Evolutionary conservation across 1,140 invertebrate species (phyloP).

Genomic region (Pseudomyrmex gracilis): DNA sequence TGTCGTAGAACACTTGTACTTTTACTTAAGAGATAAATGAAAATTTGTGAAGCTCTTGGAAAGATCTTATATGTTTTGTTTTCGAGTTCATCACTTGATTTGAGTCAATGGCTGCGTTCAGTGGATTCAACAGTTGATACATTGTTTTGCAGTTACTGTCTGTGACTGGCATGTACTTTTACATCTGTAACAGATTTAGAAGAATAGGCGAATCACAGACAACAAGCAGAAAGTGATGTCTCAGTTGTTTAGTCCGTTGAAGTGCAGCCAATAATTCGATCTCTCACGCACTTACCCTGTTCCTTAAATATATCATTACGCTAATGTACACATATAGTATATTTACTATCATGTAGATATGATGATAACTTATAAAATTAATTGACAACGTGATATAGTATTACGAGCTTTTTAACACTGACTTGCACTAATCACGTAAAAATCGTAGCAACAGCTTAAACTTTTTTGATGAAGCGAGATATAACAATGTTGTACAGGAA

Average conservation of each 20-base stretch:
- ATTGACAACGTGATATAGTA: slow-evolving; percentile 73
- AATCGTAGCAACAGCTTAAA: background rate
- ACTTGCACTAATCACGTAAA: slow-evolving; percentile 42
- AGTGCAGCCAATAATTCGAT: slow-evolving; percentile 7
- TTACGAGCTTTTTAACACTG: slow-evolving; percentile 83
- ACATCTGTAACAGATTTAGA: too few relatives aligned
- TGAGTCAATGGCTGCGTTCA: background rate
- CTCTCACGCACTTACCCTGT: slow-evolving; percentile 67
- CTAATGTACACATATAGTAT: background rate
- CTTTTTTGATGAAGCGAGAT: background rate
- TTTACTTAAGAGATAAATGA: background rate
- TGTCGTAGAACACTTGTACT: background rate
- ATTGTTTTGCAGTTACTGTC: too few relatives aligned
- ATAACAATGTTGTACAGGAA: slow-evolving; percentile 65
- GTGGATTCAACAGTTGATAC: too few relatives aligned
- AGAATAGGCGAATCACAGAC: too few relatives aligned
- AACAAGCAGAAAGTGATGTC: too few relatives aligned
- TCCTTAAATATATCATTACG: background rate
- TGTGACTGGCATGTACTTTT: too few relatives aligned
- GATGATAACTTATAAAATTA: slow-evolving; percentile 70
- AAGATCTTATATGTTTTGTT: slow-evolving; percentile 15
- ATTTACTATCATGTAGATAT: slow-evolving; percentile 35
- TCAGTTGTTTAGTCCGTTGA: too few relatives aligned
- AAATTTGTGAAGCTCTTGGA: slow-evolving; percentile 3
- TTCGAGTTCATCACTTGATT: slow-evolving; percentile 18